A percentile compares a stretch with the other conserved stretches of the same genome.
These are phyloP conservation scores for Vollenhovia emeryi DNA, from an alignment of 1,140 invertebrate species.

Conservation along the genomic window DNA sequence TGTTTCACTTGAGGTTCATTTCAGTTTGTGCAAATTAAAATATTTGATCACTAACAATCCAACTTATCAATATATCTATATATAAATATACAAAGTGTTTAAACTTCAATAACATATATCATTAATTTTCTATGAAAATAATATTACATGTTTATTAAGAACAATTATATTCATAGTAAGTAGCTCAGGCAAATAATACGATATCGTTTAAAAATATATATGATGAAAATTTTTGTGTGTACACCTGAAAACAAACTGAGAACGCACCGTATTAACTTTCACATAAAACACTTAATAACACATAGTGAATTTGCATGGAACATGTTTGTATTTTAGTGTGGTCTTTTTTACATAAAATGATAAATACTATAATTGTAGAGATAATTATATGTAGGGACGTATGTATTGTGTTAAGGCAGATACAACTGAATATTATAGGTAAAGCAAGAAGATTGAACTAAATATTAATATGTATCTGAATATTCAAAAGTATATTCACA, in stretches of 20 bases:
- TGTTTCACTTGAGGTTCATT: not conserved
- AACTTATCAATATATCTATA: not conserved
- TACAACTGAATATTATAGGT: slow-evolving; percentile 47
- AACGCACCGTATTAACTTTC: slow-evolving; percentile 16
- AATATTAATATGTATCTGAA: not conserved
- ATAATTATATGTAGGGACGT: slow-evolving; percentile 63
- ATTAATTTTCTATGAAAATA: slow-evolving; percentile 4
- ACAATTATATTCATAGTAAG: slow-evolving; percentile 2
- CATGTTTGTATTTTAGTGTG: slow-evolving; percentile 36
- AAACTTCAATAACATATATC: slow-evolving; percentile 8
- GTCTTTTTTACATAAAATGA: slow-evolving; percentile 39
- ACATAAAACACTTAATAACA: slow-evolving; percentile 34
- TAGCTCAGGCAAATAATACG: not conserved
- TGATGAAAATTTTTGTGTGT: slow-evolving; percentile 7
- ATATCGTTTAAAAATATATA: slow-evolving; percentile 16
- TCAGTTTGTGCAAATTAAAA: not conserved
- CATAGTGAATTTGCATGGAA: slow-evolving; percentile 9
- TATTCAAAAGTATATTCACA: slow-evolving; percentile 31
- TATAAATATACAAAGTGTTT: not conserved
- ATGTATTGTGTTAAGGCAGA: slow-evolving; percentile 65
- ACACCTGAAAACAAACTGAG: slow-evolving; percentile 10
- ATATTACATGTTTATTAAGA: slow-evolving; percentile 17
- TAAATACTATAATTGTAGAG: slow-evolving; percentile 54
- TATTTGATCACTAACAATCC: not conserved
- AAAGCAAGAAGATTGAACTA: not conserved